Evolutionary conservation across 2,113 vertebrate genomes (phyloP).

Genomic region (Thalassoma bifasciatum): DNA sequence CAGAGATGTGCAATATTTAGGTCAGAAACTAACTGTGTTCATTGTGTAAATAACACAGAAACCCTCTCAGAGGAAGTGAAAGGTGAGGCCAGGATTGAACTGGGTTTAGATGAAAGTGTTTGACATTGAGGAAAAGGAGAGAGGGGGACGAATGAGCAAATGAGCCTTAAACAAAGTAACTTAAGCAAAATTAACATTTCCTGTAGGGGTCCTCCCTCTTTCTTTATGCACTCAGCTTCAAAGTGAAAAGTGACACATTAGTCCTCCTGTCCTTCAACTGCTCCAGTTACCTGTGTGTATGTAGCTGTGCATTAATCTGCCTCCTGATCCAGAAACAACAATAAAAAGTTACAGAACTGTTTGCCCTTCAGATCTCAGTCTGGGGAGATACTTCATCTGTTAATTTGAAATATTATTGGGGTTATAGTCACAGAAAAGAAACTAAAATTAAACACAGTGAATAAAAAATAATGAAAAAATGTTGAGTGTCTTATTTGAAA

Average conservation of each 20-base stretch:
- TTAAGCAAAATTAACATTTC: neutral
- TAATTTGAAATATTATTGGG: neutral
- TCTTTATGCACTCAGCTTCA: slow-evolving; percentile 40
- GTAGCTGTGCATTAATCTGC: slow-evolving; percentile 49
- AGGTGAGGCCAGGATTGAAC: neutral
- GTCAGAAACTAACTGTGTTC: neutral
- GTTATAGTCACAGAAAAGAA: neutral
- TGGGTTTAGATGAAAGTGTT: neutral
- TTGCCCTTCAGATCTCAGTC: neutral
- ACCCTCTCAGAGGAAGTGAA: neutral
- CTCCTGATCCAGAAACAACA: slow-evolving; percentile 66
- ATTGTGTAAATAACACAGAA: neutral
- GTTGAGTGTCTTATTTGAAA: no score
- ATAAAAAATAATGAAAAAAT: no score
- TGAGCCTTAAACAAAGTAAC: neutral
- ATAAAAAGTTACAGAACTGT: slow-evolving; percentile 39
- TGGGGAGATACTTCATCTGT: neutral
- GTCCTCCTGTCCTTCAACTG: slow-evolving; percentile 9
- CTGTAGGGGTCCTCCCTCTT: slow-evolving; percentile 19
- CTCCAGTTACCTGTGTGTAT: slow-evolving; percentile 53
- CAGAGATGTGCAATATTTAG: neutral
- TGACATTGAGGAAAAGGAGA: slow-evolving; percentile 38
- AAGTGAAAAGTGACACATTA: neutral
- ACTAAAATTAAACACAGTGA: no score
- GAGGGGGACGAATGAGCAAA: neutral